Percentiles rank a stretch among this genome's conserved stretches.
phyloP scores from a whole-genome alignment of 2,888 invertebrate genomes.

The Acanthopleura granulata region DNA sequence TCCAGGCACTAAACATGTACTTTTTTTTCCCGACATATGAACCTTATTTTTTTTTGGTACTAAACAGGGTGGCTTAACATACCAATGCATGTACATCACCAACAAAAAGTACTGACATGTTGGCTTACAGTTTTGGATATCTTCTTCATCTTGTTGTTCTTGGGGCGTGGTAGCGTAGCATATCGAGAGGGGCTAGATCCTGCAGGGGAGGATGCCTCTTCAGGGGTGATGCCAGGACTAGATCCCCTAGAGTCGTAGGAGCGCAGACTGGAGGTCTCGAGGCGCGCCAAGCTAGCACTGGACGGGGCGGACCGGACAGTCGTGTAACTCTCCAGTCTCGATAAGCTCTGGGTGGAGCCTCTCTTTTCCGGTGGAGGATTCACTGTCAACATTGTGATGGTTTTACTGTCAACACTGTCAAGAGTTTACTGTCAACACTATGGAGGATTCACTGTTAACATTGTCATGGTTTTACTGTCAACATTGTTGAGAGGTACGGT shows the following conservation, averaged over 20 bases:
- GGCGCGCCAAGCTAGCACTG: constrained; percentile 45
- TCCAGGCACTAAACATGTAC: too few species aligned
- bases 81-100: too few species aligned
- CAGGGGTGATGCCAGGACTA: constrained; percentile 51
- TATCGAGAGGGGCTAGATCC: constrained; percentile 46
- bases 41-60: too few species aligned
- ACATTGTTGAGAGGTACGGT: too few species aligned
- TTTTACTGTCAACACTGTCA: too few species aligned
- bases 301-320: constrained; percentile 50
- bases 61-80: too few species aligned
- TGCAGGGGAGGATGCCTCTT: constrained; percentile 29
- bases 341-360: constrained; percentile 65
- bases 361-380: constrained; percentile 48
- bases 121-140: constrained; percentile 35
- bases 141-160: constrained; percentile 43
- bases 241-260: constrained; percentile 36
- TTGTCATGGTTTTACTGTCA: too few species aligned
- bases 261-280: constrained; percentile 41
- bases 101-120: neutral
- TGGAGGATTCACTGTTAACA: too few species aligned
- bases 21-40: too few species aligned
- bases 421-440: too few species aligned
- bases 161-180: constrained; percentile 40
- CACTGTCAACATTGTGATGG: constrained; percentile 26
- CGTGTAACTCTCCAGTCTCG: constrained; percentile 53